Evolutionary conservation across 2,113 vertebrate genomes (phyloP), one percentile per base, ranked within the genome.

Genomic region (Siniperca chuatsi): DNA sequence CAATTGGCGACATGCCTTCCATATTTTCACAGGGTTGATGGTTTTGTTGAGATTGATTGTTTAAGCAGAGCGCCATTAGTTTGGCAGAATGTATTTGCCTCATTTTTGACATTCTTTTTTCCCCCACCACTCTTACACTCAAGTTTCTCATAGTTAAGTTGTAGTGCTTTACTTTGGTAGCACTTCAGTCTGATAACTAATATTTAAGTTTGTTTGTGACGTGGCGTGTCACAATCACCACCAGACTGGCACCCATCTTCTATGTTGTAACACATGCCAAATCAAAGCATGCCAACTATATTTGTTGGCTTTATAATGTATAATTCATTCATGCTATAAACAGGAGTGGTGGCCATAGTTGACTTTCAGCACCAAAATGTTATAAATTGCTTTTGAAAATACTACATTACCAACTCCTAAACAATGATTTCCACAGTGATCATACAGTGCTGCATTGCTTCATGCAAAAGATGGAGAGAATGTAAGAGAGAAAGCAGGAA

Each of bases 401-500:
- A 29, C 25, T 65, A 10, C 2, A 44, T 65, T 15, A 66, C 44
- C 67, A 35, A 66, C 13, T 72, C 20, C 25, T 40, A 11, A 71
- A 29, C n/a, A 29, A 35, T 9, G n/a, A 52, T 65, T 73, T 81
- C 46, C 21, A 66, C 58, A 50, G 62, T 35, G 50, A 62, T 83
- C 68, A 69, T 1, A 74, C 13, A 29, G 40, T 20, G 60, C 67
- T 25, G 33, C 11, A 23, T 18, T 58, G 64, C 29, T 11, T 57
- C 3, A 21, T 86, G n/a, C 8, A 68, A 81, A 82, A 66, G 3
- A 76, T 33, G 33, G 9, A 25, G 55, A 69, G 37, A 65, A 57
- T 77, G 21, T 61, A 62, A 46, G 29, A 76, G 46, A 21, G 21
- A 81, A 78, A 79, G 81, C 44, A 44, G 16, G 3, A 75, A 75